Conservation (phyloP, 2,888 invertebrate genomes). For the Mesoligia furuncula region DNA sequence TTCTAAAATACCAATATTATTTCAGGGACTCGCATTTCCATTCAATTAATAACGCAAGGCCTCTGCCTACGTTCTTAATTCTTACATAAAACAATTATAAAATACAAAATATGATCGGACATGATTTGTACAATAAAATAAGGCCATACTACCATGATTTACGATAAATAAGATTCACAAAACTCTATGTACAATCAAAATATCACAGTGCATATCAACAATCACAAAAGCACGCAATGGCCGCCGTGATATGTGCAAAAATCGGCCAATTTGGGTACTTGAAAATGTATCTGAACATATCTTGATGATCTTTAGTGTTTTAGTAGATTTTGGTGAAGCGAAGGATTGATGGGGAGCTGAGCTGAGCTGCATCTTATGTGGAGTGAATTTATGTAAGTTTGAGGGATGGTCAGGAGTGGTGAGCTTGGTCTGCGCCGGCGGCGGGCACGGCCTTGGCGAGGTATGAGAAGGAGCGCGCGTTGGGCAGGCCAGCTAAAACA, state of each 20-base stretch:
- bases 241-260: slow-evolving; percentile 48
- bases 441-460: slow-evolving; percentile 87
- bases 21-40: slow-evolving; percentile 49
- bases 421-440: slow-evolving; percentile 86
- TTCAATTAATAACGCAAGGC: slow-evolving; percentile 38
- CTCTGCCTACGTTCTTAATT: slow-evolving; percentile 48
- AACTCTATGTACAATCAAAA: slow-evolving; percentile 83
- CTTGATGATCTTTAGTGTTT: slow-evolving; percentile 36
- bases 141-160: slow-evolving; percentile 80
- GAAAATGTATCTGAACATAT: slow-evolving; percentile 62
- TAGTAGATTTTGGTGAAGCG: slow-evolving; percentile 54
- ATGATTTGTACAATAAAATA: slow-evolving; percentile 82
- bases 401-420: slow-evolving; percentile 73
- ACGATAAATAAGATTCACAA: slow-evolving; percentile 80
- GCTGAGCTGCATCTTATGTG: slow-evolving; percentile 49
- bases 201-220: slow-evolving; percentile 78
- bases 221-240: slow-evolving; percentile 54
- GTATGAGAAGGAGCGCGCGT: slow-evolving; percentile 92
- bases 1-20: slow-evolving; percentile 74
- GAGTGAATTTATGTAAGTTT: slow-evolving; percentile 43
- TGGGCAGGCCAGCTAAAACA: slow-evolving; percentile 93
- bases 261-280: slow-evolving; percentile 52
- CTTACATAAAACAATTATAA: slow-evolving; percentile 74
- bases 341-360: slow-evolving; percentile 56
- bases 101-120: slow-evolving; percentile 75